Percentiles rank a stretch among this genome's conserved stretches.
Conservation (phyloP, 2,888 invertebrate species). For the Dynastes tityus region DNA sequence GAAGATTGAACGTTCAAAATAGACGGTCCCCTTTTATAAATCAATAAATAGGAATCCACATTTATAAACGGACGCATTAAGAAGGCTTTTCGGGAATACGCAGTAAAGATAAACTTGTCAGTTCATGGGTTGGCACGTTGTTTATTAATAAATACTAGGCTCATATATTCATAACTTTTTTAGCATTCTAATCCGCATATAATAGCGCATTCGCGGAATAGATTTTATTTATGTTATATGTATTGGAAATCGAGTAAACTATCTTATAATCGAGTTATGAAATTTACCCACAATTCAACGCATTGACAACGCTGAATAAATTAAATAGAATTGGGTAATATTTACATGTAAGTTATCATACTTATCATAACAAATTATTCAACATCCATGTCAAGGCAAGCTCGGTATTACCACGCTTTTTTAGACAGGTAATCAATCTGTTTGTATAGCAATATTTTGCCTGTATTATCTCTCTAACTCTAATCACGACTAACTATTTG, state of each 20-base stretch:
- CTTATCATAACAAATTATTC: no score
- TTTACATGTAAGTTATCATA: no score
- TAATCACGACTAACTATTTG: conserved; percentile 4
- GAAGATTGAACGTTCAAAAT: conserved; percentile 4
- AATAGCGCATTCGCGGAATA: background rate
- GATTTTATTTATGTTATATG: background rate
- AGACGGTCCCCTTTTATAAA: conserved; percentile 12
- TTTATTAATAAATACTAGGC: conserved; percentile 35
- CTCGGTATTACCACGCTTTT: no score
- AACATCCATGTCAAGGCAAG: no score
- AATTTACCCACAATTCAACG: no score
- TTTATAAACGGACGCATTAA: background rate
- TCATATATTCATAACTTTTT: conserved; percentile 19
- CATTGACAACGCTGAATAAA: background rate
- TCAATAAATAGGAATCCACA: conserved; percentile 7
- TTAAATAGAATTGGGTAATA: no score
- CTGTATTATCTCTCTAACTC: background rate
- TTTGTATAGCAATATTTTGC: background rate
- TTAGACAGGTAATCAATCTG: background rate
- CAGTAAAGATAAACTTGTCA: conserved; percentile 35
- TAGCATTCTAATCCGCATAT: background rate
- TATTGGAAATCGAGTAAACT: no score
- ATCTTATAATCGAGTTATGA: no score
- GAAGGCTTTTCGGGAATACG: background rate
- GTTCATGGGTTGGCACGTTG: conserved; percentile 30